Evolutionary conservation across 1,140 invertebrate species (phyloP), one percentile per base, ranked within the genome.

Genomic region (Papilio glaucus): DNA sequence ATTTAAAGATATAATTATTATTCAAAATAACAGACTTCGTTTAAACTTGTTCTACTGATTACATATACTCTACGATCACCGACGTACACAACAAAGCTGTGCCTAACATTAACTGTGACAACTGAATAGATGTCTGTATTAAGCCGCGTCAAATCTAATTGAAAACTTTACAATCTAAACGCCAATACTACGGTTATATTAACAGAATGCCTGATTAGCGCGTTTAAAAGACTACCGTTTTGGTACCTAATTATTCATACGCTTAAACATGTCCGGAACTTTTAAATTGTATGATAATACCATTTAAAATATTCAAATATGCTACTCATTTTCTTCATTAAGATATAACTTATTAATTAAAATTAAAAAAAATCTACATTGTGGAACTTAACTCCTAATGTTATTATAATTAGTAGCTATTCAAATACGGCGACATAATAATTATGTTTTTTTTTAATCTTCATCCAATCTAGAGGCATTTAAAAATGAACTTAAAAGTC

Each of bases 41-140:
- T 9, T 1, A 49, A 53, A 53, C 8, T 53, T 53, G 49, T 53
- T 53, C 49, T 53, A 53, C 49, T 53, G 49, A 12, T 10, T 53
- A 18, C 29, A 18, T 53, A 10, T 53, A 53, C 49, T 53, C 49
- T 53, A 10, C 12, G 4, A 53, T 6, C 18, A 24, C 1, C 8
- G 24, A 24, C 24, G 49, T 24, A 53, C 8, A 53, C 21, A 53
- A 53, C 49, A 53, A 53, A 53, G 49, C 49, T 53, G 49, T 53
- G 21, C 49, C 8, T 53, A 24, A 53, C 49, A 53, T 53, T 53
- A 53, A 53, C 21, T 53, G 49, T 53, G 49, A 53, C 49, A 53
- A 53, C 49, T 53, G 49, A 53, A 53, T 53, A 53, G 49, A 53
- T 53, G 49, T 53, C 49, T 53, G 49, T 53, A 53, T 53, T 53